phyloP scores from a whole-genome alignment of 2,888 invertebrate genomes.

The Baronia brevicornis region DNA sequence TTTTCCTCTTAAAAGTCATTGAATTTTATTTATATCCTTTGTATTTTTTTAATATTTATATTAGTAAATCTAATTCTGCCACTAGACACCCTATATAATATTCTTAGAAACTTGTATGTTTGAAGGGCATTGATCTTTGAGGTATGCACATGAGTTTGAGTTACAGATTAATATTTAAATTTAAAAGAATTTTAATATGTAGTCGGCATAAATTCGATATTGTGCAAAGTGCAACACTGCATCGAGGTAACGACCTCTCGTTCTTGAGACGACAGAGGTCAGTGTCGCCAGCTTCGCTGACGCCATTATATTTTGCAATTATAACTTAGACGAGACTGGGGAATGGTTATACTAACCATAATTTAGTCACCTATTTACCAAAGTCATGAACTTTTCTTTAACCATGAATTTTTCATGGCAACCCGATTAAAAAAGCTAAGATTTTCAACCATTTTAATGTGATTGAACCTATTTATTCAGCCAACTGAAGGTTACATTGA shows the following conservation, averaged over 20 bases:
- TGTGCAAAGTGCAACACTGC: slow-evolving; percentile 24
- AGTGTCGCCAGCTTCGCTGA: slow-evolving; percentile 41
- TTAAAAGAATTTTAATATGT: too few species aligned
- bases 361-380: slow-evolving; percentile 7
- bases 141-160: too few species aligned
- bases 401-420: background rate
- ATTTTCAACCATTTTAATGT: too few species aligned
- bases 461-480: too few species aligned
- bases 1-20: too few species aligned
- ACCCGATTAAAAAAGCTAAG: too few species aligned
- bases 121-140: too few species aligned
- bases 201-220: slow-evolving; percentile 18
- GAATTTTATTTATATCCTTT: too few species aligned
- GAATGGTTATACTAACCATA: slow-evolving; percentile 3
- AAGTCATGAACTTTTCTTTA: slow-evolving; percentile 8
- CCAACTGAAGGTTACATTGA: too few species aligned
- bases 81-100: slow-evolving; percentile 5
- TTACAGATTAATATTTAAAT: too few species aligned
- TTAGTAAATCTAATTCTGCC: too few species aligned
- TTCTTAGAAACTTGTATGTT: slow-evolving; percentile 13
- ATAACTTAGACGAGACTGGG: slow-evolving; percentile 39
- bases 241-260: slow-evolving; percentile 47
- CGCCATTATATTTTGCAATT: slow-evolving; percentile 53
- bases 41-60: too few species aligned
- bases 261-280: slow-evolving; percentile 61